Conservation (phyloP, 1,140 invertebrate genomes). For the Oryctes rhinoceros region DNA sequence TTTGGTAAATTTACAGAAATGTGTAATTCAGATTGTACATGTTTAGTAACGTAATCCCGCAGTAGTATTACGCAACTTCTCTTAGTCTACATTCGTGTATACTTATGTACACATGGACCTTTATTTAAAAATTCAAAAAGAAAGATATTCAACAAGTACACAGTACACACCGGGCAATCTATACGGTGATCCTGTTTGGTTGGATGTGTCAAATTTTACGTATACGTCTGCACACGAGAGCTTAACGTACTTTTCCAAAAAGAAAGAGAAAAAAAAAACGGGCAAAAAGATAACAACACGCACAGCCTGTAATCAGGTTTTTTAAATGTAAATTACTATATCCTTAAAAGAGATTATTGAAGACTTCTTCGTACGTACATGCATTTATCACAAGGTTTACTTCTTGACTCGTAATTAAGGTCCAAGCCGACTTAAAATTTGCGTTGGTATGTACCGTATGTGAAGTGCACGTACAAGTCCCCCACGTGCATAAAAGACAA, state of each 20-base stretch:
- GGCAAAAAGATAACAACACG: background rate
- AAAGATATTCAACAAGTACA: too few relatives aligned
- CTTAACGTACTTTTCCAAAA: background rate
- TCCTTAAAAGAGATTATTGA: conserved; percentile 35
- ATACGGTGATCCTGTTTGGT: conserved; percentile 9
- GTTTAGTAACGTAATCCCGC: too few relatives aligned
- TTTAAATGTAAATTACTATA: conserved; percentile 36
- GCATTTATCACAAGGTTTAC: conserved; percentile 14
- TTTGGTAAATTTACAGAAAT: too few relatives aligned
- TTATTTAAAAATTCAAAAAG: too few relatives aligned
- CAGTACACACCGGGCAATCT: too few relatives aligned
- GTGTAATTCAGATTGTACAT: too few relatives aligned
- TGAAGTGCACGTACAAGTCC: background rate
- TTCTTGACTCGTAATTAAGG: background rate
- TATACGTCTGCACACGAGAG: background rate
- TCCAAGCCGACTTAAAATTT: conserved; percentile 9
- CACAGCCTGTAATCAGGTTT: conserved; percentile 24
- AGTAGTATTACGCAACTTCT: too few relatives aligned
- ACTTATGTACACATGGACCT: too few relatives aligned
- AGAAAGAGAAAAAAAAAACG: background rate
- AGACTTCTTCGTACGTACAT: conserved; percentile 14
- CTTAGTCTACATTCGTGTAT: too few relatives aligned
- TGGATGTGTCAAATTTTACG: conserved; percentile 28
- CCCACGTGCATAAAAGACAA: background rate
- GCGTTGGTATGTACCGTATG: background rate